Evolutionary conservation across 2,113 vertebrate species (phyloP), one percentile per base, ranked within the genome.

Genomic region (Hemiprocne comata): DNA sequence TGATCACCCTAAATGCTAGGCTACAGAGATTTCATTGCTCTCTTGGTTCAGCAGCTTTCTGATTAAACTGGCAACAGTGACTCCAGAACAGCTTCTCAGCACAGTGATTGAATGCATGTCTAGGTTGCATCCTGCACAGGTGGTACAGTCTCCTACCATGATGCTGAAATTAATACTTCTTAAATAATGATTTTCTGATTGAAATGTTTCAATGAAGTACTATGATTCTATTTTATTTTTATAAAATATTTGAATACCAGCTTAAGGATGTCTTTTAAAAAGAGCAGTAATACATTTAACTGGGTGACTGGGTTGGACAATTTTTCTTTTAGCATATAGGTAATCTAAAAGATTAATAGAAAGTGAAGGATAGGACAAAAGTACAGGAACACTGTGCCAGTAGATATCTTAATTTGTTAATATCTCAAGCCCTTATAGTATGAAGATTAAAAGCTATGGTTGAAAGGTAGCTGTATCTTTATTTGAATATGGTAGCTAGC

Each of bases 81-180:
- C 6, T 33, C 17, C 19, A 51, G 28, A 58, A 55, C 10, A 26
- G 7, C 6, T 70, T 62, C 25, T 76, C 34, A 69, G 23, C 11
- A 4, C 24, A 14, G 7, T 8, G 23, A 6, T 1, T 61, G 5
- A 2, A 66, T 20, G 15, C 9, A 18, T 18, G 12, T 8, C 19
- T 40, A 36, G 7, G 17, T 29, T 31, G 26, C n/a, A 54, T 34
- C 7, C 17, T 85, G n/a, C 40, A 42, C 40, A 42, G 40, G 14
- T 42, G 40, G 40, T 42, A 42, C 19, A 26, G 26, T 89, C 10
- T 87, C 14, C 54, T 84, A 21, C 13, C 8, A 71, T 15, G 24
- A 64, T 57, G 16, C 6, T 87, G 34, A 87, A 81, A 64, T 53
- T 48, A 72, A 15, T 72, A 71, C 4, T 53, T 50, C 31, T 57